These are phyloP conservation scores for Scolopax mira DNA, from an alignment of 2,113 vertebrate species.

Conservation along the genomic window DNA sequence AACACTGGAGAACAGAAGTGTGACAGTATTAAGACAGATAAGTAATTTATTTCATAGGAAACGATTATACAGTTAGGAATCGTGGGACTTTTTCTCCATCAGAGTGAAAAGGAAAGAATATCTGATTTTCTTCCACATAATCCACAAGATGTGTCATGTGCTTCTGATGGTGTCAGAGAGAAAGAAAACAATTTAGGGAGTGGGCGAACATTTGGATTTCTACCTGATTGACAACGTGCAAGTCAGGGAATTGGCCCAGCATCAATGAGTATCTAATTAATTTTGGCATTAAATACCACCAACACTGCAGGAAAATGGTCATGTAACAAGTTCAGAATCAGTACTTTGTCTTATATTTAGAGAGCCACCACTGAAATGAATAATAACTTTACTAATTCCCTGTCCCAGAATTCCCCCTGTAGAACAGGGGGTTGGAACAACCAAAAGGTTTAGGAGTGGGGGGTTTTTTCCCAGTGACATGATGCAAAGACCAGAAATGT, in stretches of 20 bases:
- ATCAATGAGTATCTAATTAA: constrained; percentile 12
- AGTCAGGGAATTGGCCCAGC: constrained; percentile 33
- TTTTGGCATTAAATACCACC: not conserved
- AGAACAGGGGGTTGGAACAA: not conserved
- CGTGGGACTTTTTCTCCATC: not conserved
- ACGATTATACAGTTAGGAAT: constrained; percentile 33
- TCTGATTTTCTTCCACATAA: constrained; percentile 6
- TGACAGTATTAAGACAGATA: constrained; percentile 64
- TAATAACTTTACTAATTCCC: not conserved
- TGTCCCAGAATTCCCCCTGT: not conserved
- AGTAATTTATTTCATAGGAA: constrained; percentile 57
- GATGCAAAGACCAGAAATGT: not conserved
- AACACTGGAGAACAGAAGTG: constrained; percentile 42
- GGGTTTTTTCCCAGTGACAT: not conserved
- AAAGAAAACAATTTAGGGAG: constrained; percentile 4
- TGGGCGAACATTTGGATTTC: constrained; percentile 56
- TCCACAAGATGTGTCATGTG: constrained; percentile 11
- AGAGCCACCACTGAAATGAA: not conserved
- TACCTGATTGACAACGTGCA: constrained; percentile 34
- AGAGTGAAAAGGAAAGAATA: constrained; percentile 1
- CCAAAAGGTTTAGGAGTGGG: not conserved
- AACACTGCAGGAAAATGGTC: not conserved
- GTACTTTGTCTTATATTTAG: not conserved
- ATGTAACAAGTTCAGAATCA: not conserved
- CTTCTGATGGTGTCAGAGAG: constrained; percentile 10